Base-by-base conservation (phyloP, 2,113 vertebrate species). In the Mixornis gularis region DNA sequence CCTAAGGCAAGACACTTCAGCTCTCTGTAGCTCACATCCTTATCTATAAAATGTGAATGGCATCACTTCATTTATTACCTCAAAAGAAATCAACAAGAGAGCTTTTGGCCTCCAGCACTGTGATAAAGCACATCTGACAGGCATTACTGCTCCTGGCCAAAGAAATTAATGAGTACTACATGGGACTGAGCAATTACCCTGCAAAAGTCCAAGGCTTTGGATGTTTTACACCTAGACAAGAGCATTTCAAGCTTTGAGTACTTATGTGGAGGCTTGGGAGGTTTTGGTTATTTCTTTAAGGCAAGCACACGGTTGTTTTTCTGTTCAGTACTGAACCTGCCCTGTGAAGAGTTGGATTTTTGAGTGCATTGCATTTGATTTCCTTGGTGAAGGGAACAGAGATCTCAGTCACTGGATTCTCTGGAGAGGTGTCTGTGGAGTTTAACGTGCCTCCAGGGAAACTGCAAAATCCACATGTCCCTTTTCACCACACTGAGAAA, bases 131-230 rank as follows among this genome's bases (percentile, higher is more conserved):
- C 13, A 12, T 18, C 40, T 48, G 48, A 40, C 26, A 68, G 60
- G 20, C 0, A 0, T 65, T 59, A 22, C 40, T 53, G 43, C 6
- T 77, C 41, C 26, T 0, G 0, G 65, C 38, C 40, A 71, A 79
- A 64, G 18, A 77, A 77, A 79, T 34, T 43, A 41, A 68, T 13
- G 21, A 46, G 24, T 14, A 2, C 48, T 32, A 6, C 3, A 0
- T 36, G 59, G 40, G 40, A 52, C 44, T 56, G 16, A 81, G 51
- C n/a, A 64, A 48, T 64, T 52, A 12, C 38, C 44, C 49, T 55
- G n/a, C 40, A 29, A 13, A 41, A 58, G 20, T 58, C 24, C n/a
- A 79, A 85, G 49, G 26, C 34, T 53, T 41, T 17, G 44, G 30
- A 34, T 59, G 27, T 34, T 79, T 52, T 56, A 40, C 43, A 55